Conservation (phyloP, 2,797 vertebrate genomes). For the Ctenopoma multispine region DNA sequence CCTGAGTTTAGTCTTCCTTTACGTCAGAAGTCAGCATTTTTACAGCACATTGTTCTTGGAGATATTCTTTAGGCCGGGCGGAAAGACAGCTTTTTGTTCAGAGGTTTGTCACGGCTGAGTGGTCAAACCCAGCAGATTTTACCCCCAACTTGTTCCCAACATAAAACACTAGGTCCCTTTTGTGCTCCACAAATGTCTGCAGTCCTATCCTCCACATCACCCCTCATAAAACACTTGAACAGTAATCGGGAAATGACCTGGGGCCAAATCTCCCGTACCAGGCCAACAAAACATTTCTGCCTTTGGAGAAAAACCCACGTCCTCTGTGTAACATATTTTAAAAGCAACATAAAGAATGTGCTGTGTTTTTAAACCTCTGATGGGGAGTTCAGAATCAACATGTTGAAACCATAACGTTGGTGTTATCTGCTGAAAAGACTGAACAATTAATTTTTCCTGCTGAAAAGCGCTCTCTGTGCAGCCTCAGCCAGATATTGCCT, state of each 20-base stretch:
- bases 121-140: constrained; percentile 42
- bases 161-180: constrained; percentile 68
- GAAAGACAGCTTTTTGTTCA: constrained; percentile 60
- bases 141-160: constrained; percentile 59
- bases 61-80: constrained; percentile 52
- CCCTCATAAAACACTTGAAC: constrained; percentile 73
- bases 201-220: constrained; percentile 58
- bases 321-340: background rate
- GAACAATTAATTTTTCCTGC: background rate
- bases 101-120: constrained; percentile 75
- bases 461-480: background rate
- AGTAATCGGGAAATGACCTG: constrained; percentile 56
- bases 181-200: constrained; percentile 64
- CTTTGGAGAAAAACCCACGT: constrained; percentile 2
- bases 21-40: constrained; percentile 62
- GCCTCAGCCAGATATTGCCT: background rate
- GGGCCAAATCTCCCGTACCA: constrained; percentile 22
- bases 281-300: constrained; percentile 18
- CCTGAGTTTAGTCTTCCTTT: constrained; percentile 42
- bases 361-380: background rate
- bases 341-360: constrained; percentile 13
- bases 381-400: background rate
- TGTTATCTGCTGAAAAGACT: background rate
- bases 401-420: background rate
- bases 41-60: constrained; percentile 66